These are phyloP conservation scores for Drosophila sp. DNA, from an alignment of 1,140 invertebrate genomes.

Conservation along the genomic window DNA sequence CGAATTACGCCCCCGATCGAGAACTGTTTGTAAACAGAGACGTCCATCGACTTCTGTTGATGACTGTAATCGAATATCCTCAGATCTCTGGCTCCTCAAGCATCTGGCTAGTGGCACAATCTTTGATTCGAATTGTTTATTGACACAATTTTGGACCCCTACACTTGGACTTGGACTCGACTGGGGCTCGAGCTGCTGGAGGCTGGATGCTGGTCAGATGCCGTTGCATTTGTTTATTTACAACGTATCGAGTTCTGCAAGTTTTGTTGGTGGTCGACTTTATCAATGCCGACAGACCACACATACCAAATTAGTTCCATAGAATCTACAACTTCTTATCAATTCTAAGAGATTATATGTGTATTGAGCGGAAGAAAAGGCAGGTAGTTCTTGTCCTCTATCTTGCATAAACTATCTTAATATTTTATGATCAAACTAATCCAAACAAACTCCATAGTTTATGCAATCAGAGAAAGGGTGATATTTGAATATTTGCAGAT, in stretches of 20 bases:
- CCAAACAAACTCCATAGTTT: too few species aligned
- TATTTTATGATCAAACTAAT: too few species aligned
- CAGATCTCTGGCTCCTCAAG: conserved; percentile 12
- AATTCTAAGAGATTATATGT: not conserved
- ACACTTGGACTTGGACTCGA: conserved; percentile 24
- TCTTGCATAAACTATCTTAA: too few species aligned
- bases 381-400: too few species aligned
- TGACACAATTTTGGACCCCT: conserved; percentile 53
- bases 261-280: conserved; percentile 69
- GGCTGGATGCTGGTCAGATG: conserved; percentile 10
- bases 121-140: conserved; percentile 54
- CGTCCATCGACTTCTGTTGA: conserved; percentile 39
- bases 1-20: conserved; percentile 62
- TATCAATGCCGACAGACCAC: conserved; percentile 74
- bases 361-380: not conserved
- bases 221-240: conserved; percentile 52
- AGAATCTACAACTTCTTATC: conserved; percentile 17
- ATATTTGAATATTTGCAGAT: too few species aligned
- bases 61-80: conserved; percentile 59
- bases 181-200: conserved; percentile 4
- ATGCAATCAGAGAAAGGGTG: too few species aligned
- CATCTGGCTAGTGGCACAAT: conserved; percentile 48
- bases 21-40: conserved; percentile 29
- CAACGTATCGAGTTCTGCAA: conserved; percentile 51
- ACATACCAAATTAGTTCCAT: conserved; percentile 52